These are phyloP conservation scores for Bellardia bayeri DNA, from an alignment of 2,888 invertebrate genomes.

Conservation along the genomic window DNA sequence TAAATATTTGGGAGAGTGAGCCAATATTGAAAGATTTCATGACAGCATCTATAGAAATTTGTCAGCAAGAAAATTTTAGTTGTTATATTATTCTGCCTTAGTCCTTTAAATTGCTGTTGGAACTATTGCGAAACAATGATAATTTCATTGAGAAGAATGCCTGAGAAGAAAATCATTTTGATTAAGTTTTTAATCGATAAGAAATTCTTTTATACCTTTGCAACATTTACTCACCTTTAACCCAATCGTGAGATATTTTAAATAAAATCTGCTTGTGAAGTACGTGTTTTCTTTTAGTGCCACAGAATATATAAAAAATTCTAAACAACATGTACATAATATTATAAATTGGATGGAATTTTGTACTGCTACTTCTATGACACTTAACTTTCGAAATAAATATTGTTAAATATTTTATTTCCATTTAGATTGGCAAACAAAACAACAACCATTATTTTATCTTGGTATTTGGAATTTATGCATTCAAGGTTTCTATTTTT, in stretches of 20 bases:
- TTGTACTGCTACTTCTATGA: neutral
- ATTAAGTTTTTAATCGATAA: neutral
- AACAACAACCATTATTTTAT: slow-evolving; percentile 1
- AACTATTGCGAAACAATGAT: no score
- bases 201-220: neutral
- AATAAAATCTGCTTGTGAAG: slow-evolving; percentile 1
- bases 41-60: no score
- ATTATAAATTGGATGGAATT: slow-evolving; percentile 9
- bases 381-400: neutral
- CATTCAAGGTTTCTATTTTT: neutral
- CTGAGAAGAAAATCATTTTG: no score
- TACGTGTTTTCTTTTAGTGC: neutral
- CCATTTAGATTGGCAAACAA: slow-evolving; percentile 23
- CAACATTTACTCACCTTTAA: neutral
- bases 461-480: neutral
- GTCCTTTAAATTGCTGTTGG: no score
- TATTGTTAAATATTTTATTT: slow-evolving; percentile 6
- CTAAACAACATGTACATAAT: neutral
- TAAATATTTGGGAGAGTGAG: neutral
- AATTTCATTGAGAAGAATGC: no score
- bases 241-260: neutral
- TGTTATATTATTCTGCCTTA: no score
- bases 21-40: no score
- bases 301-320: neutral
- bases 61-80: no score